These are phyloP conservation scores for Clitarchus hookeri DNA, from an alignment of 2,888 invertebrate species.

Conservation along the genomic window DNA sequence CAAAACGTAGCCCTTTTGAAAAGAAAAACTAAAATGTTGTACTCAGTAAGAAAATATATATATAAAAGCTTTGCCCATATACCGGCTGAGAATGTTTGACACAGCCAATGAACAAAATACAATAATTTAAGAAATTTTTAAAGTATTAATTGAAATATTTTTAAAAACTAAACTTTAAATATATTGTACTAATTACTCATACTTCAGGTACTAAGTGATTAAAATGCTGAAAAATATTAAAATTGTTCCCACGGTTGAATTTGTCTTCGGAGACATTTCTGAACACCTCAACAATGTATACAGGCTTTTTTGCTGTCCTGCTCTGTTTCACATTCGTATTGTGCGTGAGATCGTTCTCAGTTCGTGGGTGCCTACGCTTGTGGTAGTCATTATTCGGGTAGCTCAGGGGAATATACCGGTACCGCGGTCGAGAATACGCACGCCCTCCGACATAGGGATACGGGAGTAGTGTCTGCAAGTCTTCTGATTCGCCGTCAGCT, in stretches of 20 bases:
- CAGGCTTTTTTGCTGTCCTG: neutral
- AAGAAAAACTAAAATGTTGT: too few relatives aligned
- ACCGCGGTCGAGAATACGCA: neutral
- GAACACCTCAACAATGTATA: conserved; percentile 1
- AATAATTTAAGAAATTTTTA: neutral
- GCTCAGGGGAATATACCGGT: neutral
- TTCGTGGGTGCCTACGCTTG: neutral
- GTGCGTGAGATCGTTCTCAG: neutral
- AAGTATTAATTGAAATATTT: neutral
- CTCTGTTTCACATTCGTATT: neutral
- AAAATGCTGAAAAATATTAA: neutral
- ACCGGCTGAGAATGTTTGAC: neutral
- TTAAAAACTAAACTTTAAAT: neutral
- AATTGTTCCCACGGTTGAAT: neutral
- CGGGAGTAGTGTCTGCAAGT: neutral
- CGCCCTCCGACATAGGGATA: neutral
- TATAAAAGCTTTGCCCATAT: too few relatives aligned
- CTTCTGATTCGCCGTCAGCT: neutral
- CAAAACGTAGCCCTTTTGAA: too few relatives aligned
- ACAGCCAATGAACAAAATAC: neutral
- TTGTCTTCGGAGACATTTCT: neutral
- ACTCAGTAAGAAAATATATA: too few relatives aligned
- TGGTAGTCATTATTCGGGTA: neutral
- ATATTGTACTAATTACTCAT: neutral
- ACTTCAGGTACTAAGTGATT: neutral